Percentiles rank a stretch among this genome's conserved stretches.
phyloP scores from a whole-genome alignment of 64 coral and sea anemone genomes.

The Montipora efflorescens region DNA sequence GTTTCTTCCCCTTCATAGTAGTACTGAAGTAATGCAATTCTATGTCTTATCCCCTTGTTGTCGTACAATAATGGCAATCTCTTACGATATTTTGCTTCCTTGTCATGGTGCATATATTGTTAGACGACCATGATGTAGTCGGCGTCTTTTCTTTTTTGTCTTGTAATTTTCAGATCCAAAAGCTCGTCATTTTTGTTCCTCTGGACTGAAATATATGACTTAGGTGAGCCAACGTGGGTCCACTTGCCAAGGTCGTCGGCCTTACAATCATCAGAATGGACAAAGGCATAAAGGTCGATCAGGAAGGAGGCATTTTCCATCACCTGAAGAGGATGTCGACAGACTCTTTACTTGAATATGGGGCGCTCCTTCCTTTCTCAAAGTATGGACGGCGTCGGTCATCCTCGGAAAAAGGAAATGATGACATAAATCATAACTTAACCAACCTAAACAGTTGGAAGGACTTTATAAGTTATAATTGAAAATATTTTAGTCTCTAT shows the following conservation, averaged over 20 bases:
- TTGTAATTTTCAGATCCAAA: conserved; percentile 17
- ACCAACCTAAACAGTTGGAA: too few relatives aligned
- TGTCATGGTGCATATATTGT: conserved; percentile 36
- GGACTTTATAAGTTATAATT: too few relatives aligned
- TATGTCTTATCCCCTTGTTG: conserved; percentile 12
- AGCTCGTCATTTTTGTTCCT: neutral
- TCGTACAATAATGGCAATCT: conserved; percentile 30
- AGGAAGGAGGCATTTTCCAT: conserved; percentile 41
- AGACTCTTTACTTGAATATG: neutral
- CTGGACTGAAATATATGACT: too few relatives aligned
- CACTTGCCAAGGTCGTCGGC: conserved; percentile 53
- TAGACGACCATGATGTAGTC: conserved; percentile 46
- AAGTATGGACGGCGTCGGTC: too few relatives aligned
- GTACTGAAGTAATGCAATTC: conserved; percentile 42
- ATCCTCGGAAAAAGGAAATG: too few relatives aligned
- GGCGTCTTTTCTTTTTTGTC: conserved; percentile 20
- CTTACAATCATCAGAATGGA: conserved; percentile 22
- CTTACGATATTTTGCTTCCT: conserved; percentile 43
- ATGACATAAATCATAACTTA: too few relatives aligned
- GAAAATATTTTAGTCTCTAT: too few relatives aligned
- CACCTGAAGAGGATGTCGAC: conserved; percentile 30
- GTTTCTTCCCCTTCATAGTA: conserved; percentile 46
- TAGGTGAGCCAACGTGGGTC: conserved; percentile 14
- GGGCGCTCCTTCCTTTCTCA: too few relatives aligned
- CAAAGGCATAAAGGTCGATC: conserved; percentile 28